Base-by-base conservation (phyloP, 2,888 invertebrate genomes). In the Sylvicola cinctus region DNA sequence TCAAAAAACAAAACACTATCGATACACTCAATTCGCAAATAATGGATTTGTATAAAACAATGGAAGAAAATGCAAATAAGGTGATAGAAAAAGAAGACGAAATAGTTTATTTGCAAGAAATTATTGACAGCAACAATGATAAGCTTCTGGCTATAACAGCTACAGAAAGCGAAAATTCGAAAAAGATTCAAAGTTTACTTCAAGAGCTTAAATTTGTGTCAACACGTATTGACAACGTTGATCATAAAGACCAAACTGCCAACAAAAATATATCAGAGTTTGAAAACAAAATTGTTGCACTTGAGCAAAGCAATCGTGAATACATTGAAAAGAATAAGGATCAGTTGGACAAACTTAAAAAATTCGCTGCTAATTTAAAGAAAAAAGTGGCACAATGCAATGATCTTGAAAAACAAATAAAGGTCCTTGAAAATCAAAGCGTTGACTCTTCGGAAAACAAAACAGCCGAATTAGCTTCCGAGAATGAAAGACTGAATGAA, bases 321-420 rank as follows among this genome's bases (percentile, higher is more conserved):
- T 28, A 13, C n/a, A 28, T n/a, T 5, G 56, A 49, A 6, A 76
- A 74, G 47, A 69, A 71, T 41, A 74, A 70, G 45, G 71, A 74
- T 33, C 68, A 77, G 39, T 52, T 75, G 35, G 79, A 80, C 36
- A 81, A 79, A 52, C 63, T 80, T 47, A 83, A 80, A 47, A 80
- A 80, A 46, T 69, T 76, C 45, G 81, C 78, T 1, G 65, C 74
- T 0, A 76, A 69, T 46, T 60, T 81, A 8, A 83, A 80, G 51
- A 80, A 77, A 49, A 80, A 78, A 47, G 62, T 68, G 1, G 49
- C 61, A 1, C 62, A 70, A 40, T 73, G 70, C 43, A 60, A 66
- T 25, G 75, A 80, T 40, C 51, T 78, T 25, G 74, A 80, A 55
- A 50, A 53, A 30, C 69, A 63, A 48, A 49, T 47, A 12, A 31